Evolutionary conservation across 2,888 invertebrate genomes (phyloP).

Genomic region (Euplexia lucipara): DNA sequence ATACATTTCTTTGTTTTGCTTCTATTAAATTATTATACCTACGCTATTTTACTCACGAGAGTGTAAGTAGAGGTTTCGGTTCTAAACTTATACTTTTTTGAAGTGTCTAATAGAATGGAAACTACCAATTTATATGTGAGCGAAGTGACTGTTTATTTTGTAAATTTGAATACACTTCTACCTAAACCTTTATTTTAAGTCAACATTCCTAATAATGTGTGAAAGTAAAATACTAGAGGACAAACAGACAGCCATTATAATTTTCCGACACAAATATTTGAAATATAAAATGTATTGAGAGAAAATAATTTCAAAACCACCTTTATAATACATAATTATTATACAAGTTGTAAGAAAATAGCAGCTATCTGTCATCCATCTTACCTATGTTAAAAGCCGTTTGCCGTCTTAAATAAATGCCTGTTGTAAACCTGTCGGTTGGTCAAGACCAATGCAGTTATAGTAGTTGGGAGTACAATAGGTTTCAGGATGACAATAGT

Average conservation of each 20-base stretch:
- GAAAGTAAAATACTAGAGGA: neutral
- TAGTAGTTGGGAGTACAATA: no score
- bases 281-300: no score
- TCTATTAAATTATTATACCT: conserved; percentile 80
- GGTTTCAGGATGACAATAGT: no score
- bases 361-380: no score
- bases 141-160: conserved; percentile 40
- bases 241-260: conserved; percentile 2
- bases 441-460: no score
- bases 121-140: conserved; percentile 42
- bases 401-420: no score
- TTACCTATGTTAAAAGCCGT: no score
- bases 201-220: neutral
- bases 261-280: no score
- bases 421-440: no score
- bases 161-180: conserved; percentile 40
- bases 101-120: conserved; percentile 61
- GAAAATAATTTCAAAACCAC: no score
- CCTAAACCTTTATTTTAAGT: conserved; percentile 21
- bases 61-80: conserved; percentile 66
- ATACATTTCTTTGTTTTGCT: conserved; percentile 72
- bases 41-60: conserved; percentile 72
- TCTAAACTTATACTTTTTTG: conserved; percentile 67
- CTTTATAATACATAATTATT: no score
- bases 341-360: no score